Evolutionary conservation across 2,113 vertebrate genomes (phyloP).

Genomic region (Plecotus auritus): DNA sequence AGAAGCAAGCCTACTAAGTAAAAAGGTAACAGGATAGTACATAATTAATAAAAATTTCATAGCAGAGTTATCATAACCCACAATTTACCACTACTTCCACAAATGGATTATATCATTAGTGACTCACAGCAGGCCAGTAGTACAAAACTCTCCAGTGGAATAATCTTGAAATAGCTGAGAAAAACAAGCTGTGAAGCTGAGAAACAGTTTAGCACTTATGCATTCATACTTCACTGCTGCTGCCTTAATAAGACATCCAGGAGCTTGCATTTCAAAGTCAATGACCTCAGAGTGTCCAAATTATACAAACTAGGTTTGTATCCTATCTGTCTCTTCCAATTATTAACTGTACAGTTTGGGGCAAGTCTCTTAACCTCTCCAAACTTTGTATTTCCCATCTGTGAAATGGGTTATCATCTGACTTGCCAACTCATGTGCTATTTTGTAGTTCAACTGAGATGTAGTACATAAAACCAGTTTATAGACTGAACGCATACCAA

Average conservation of each 20-base stretch:
- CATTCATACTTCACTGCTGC: conserved; percentile 6
- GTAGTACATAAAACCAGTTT: neutral
- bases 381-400: neutral
- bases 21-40: neutral
- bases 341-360: neutral
- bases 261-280: neutral
- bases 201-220: conserved; percentile 44
- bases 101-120: conserved; percentile 54
- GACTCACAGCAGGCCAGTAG: conserved; percentile 17
- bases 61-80: conserved; percentile 23
- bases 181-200: conserved; percentile 49
- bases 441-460: neutral
- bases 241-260: conserved; percentile 22
- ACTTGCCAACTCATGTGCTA: neutral
- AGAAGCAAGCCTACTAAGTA: neutral
- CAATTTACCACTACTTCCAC: neutral
- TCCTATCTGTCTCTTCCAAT: neutral
- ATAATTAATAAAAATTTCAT: conserved; percentile 10
- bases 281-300: neutral
- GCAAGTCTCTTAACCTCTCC: neutral
- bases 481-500: neutral
- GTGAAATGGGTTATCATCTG: neutral
- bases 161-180: conserved; percentile 24
- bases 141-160: conserved; percentile 36
- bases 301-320: neutral